phyloP scores from a whole-genome alignment of 2,888 invertebrate genomes.

The Trilocha varians region DNA sequence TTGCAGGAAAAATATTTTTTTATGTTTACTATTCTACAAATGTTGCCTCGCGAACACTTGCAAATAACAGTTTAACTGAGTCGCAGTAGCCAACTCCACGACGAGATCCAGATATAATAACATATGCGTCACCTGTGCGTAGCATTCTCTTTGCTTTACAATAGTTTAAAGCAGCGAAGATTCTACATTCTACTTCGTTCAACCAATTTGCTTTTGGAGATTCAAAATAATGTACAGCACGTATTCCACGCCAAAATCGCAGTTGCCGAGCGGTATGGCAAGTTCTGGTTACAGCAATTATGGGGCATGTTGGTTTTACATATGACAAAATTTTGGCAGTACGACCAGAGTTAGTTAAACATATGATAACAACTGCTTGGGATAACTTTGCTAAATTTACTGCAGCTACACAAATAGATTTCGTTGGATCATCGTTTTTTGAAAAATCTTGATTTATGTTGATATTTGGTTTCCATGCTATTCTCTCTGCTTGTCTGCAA shows the following conservation, averaged over 20 bases:
- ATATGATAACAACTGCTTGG: constrained; percentile 75
- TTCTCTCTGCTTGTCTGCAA: constrained; percentile 89
- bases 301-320: constrained; percentile 81
- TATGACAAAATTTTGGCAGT: constrained; percentile 81
- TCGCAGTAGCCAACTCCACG: constrained; percentile 61
- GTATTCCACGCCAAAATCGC: constrained; percentile 65
- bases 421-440: constrained; percentile 64
- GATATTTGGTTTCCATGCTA: constrained; percentile 84
- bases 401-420: constrained; percentile 67
- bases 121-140: constrained; percentile 54
- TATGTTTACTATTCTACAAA: constrained; percentile 8
- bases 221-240: constrained; percentile 69
- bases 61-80: constrained; percentile 50
- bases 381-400: constrained; percentile 54
- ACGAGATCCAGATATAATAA: constrained; percentile 50
- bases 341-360: constrained; percentile 81
- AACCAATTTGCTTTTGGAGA: constrained; percentile 37
- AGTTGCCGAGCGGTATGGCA: constrained; percentile 78
- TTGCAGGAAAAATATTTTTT: background rate
- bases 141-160: constrained; percentile 58
- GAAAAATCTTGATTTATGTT: constrained; percentile 80
- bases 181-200: constrained; percentile 48
- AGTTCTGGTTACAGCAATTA: constrained; percentile 81
- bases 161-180: constrained; percentile 54
- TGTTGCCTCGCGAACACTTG: constrained; percentile 48